Evolutionary conservation across 2,113 vertebrate species (phyloP), one percentile per base, ranked within the genome.

Genomic region (Accipiter virgatus): DNA sequence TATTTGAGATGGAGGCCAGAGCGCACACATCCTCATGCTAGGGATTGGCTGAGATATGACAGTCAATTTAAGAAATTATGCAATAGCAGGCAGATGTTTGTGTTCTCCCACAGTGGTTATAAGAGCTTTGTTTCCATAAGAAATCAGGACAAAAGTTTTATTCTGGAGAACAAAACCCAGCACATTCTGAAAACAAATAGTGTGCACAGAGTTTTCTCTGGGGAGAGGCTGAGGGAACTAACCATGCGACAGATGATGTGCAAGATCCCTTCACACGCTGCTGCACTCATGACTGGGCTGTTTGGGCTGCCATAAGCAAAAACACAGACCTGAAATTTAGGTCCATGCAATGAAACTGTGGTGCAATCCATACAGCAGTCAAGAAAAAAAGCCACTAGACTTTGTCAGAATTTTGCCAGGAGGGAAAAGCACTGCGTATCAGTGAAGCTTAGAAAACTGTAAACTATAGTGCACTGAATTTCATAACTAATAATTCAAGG

Each of bases 111-210:
- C 80, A 80, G 40, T 58, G 67, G 52, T 80, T 95, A 59, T 5
- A 86, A 73, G 16, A 94, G 72, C 71, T 88, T 73, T 73, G 25
- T 77, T 97, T 92, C 93, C 63, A 7, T 50, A 70, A 90, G 63
- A 92, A 95, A 88, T 92, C 27, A 78, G 88, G 82, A 71, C 82
- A 79, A 13, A 96, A 92, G 45, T 96, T 93, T 86, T 88, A 92
- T 70, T 86, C 59, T 83, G 75, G 67, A 86, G 74, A 79, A 25
- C 45, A 78, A 88, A 94, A 86, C 5, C n/a, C 45, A 55, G 55
- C 1, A 5, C 2, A 0, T 56, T 74, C 55, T 53, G 63, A 58
- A 93, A 87, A 72, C 62, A 75, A 93, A 83, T 75, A 56, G 50
- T 26, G 9, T 63, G 71, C 79, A 16, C 52, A 15, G 75, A 47